A percentile compares a stretch with the other conserved stretches of the same genome.
These are phyloP conservation scores for Aphelenchoides besseyi DNA, from an alignment of 1,140 invertebrate genomes.

Conservation along the genomic window DNA sequence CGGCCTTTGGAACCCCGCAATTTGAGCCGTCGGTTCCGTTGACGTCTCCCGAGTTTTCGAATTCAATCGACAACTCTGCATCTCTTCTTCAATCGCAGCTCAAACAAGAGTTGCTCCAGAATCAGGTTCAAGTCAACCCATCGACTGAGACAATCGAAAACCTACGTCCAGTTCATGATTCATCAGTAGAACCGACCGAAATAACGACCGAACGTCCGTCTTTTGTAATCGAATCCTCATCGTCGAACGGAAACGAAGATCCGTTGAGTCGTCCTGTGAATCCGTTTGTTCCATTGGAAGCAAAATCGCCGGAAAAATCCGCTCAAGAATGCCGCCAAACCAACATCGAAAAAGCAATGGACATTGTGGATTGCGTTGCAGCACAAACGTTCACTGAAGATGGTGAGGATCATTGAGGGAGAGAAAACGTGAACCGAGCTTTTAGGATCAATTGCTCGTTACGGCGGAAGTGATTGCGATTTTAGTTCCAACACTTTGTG, in stretches of 20 bases:
- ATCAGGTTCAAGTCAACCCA: background rate
- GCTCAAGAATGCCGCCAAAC: slow-evolving; percentile 8
- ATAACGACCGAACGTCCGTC: slow-evolving; percentile 1
- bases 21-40: slow-evolving; percentile 17
- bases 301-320: slow-evolving; percentile 17
- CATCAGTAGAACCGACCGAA: background rate
- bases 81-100: background rate
- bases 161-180: background rate
- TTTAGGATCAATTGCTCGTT: slow-evolving; percentile 6
- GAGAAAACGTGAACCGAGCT: no score
- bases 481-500: background rate
- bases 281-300: slow-evolving; percentile 21
- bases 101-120: background rate
- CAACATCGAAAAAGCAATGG: slow-evolving; percentile 5
- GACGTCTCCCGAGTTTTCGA: slow-evolving; percentile 5
- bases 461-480: background rate
- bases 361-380: background rate
- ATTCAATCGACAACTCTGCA: background rate
- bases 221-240: background rate
- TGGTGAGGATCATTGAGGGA: background rate
- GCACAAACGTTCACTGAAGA: background rate
- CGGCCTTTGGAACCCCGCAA: background rate
- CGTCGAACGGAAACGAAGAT: background rate
- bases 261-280: slow-evolving; percentile 12
- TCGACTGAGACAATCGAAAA: background rate